Percentiles rank a stretch among this genome's conserved stretches.
These are phyloP conservation scores for Lithophane semibrunnea DNA, from an alignment of 2,888 invertebrate species.

Conservation along the genomic window DNA sequence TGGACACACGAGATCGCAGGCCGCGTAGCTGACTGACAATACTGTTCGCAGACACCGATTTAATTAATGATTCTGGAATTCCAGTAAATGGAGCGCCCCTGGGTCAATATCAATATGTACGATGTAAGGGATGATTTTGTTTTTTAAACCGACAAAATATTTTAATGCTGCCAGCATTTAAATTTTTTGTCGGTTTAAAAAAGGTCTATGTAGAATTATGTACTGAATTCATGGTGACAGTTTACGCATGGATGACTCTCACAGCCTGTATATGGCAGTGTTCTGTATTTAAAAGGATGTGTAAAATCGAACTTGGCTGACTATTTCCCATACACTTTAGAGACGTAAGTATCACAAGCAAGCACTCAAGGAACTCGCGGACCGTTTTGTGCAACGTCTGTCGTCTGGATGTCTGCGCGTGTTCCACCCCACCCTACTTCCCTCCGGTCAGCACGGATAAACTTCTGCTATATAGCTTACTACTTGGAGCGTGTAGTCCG, in stretches of 20 bases:
- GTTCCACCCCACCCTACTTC: conserved; percentile 17
- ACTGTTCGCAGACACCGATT: conserved; percentile 56
- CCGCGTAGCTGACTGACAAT: conserved; percentile 56
- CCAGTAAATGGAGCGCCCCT: conserved; percentile 39
- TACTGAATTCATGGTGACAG: neutral
- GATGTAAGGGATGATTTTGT: neutral
- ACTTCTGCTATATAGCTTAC: conserved; percentile 60
- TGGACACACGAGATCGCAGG: conserved; percentile 67
- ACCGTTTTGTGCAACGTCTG: conserved; percentile 53
- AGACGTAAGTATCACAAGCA: conserved; percentile 28
- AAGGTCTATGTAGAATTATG: neutral
- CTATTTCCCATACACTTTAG: conserved; percentile 23
- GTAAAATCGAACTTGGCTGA: conserved; percentile 17
- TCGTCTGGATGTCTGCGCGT: conserved; percentile 52
- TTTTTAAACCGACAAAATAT: too few species aligned
- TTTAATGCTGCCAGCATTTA: neutral
- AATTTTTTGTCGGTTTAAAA: neutral
- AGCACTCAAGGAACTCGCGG: conserved; percentile 35
- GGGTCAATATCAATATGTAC: conserved; percentile 34
- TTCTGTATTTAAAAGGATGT: conserved; percentile 20
- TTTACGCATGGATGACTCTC: neutral
- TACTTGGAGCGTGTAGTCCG: conserved; percentile 59
- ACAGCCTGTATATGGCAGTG: neutral
- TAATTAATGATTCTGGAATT: conserved; percentile 59
- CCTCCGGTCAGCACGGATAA: conserved; percentile 62